These are phyloP conservation scores for Pantherophis vulpinus DNA, from an alignment of 2,797 vertebrate genomes.

Conservation along the genomic window DNA sequence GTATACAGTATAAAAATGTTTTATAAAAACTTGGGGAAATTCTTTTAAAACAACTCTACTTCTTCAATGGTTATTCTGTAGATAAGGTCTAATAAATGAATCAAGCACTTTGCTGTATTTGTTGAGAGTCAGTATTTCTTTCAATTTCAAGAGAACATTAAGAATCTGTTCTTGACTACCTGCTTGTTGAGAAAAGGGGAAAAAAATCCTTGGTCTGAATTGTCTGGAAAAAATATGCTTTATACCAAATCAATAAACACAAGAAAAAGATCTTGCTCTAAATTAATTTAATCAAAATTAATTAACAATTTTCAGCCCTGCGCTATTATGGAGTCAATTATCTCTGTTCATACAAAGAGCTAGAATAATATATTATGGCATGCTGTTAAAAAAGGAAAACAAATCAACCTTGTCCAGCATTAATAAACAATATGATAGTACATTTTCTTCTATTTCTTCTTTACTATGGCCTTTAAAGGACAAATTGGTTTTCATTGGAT, in stretches of 20 bases:
- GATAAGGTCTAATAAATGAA: neutral
- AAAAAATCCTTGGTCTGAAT: neutral
- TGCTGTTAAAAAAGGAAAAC: neutral
- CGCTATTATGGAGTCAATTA: neutral
- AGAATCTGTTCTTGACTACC: neutral
- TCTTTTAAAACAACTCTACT: slow-evolving; percentile 19
- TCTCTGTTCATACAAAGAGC: neutral
- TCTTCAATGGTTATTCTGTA: slow-evolving; percentile 9
- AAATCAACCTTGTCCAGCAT: neutral
- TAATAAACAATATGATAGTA: neutral
- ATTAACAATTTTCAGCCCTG: neutral
- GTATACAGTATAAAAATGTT: neutral
- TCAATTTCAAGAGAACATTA: neutral
- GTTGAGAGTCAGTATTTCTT: neutral
- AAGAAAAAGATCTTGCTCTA: neutral
- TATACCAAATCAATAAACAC: neutral
- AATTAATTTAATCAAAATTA: neutral
- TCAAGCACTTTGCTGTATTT: neutral
- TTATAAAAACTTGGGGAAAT: neutral
- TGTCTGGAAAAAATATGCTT: neutral
- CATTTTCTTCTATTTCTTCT: neutral
- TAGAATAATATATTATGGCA: neutral
- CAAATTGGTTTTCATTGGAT: neutral
- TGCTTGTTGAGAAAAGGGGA: neutral
- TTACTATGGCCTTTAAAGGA: neutral